Percentiles rank a stretch among this genome's conserved stretches.
These are phyloP conservation scores for Clistopyga incitator DNA, from an alignment of 2,888 invertebrate species.

Conservation along the genomic window DNA sequence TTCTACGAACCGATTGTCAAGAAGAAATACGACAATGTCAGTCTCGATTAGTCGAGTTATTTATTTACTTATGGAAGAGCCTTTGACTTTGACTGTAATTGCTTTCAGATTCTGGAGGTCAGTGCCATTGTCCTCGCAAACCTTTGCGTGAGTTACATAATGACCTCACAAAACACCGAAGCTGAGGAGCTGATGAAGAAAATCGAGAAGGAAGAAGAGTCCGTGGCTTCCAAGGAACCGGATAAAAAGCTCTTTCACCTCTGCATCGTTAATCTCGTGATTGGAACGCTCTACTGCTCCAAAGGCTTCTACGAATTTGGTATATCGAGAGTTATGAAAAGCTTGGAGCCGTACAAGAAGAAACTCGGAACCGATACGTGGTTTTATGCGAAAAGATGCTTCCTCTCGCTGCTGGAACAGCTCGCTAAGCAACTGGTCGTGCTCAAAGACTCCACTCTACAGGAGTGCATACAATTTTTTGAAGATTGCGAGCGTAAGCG, in stretches of 20 bases:
- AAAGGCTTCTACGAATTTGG: slow-evolving; percentile 99
- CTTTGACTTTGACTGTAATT: neutral
- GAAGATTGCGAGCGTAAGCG: slow-evolving; percentile 93
- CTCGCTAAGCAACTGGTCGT: slow-evolving; percentile 95
- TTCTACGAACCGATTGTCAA: slow-evolving; percentile 99
- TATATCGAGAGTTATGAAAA: slow-evolving; percentile 98
- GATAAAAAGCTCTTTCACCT: slow-evolving; percentile 97
- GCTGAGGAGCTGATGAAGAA: slow-evolving; percentile 99
- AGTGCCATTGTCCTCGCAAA: slow-evolving; percentile 99
- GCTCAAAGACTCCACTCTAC: slow-evolving; percentile 93
- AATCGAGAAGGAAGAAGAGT: slow-evolving; percentile 99
- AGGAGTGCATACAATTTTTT: slow-evolving; percentile 94
- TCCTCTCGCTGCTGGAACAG: slow-evolving; percentile 96
- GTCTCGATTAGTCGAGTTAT: neutral
- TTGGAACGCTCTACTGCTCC: slow-evolving; percentile 98
- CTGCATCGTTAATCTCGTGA: slow-evolving; percentile 99
- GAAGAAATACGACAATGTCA: slow-evolving; percentile 94
- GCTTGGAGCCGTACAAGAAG: slow-evolving; percentile 96
- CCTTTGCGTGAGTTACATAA: slow-evolving; percentile 99
- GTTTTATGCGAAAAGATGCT: slow-evolving; percentile 98
- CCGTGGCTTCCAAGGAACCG: slow-evolving; percentile 95
- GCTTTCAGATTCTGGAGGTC: slow-evolving; percentile 92
- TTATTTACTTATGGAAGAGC: neutral
- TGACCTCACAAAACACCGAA: slow-evolving; percentile 99
- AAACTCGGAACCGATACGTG: slow-evolving; percentile 99